Base-by-base conservation (phyloP, 1,140 invertebrate genomes). In the Pseudomyrmex concolor region DNA sequence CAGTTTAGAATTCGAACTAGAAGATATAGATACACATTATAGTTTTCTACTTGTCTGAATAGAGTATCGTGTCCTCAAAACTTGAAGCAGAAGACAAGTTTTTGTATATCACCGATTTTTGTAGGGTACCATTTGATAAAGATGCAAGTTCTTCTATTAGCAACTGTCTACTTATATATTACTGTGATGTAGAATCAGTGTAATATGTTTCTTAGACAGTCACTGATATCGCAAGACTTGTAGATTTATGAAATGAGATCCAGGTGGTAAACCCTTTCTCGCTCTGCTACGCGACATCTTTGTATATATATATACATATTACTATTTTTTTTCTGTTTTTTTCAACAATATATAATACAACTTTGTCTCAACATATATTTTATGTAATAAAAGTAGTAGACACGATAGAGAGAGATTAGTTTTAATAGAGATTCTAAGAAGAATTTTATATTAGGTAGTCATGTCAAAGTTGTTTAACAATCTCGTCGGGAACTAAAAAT, bases 341-440 rank as follows among this genome's bases (percentile, higher is more conserved):
- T 77, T 80, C 67, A 85, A 89, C 86, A 88, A 34, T 34, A 51
- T 89, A 86, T 87, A 67, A 51, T 88, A 89, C 86, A 89, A 43
- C 22, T 86, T 78, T 84, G 34, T 34, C 34, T 34, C 82, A 87
- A 62, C 43, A 57, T 83, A 57, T 63, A 55, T 48, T 50, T 62
- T 87, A 76, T 59, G 57, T 51, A 71, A 59, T 85, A 85, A 82
- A 80, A 77, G 84, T 83, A 70, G 34, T 34, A 34, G 34, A 34
- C 82, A 85, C 50, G 48, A 73, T 73, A 77, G 50, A 50, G 64
- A 19, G 43, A 77, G 83, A 87, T 85, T 84, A 50, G 78, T 70
- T 70, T 51, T 83, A 66, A 76, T 13, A 25, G 70, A 67, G 67
- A n/a, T 66, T 45, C 15, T 15, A 34, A 34, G 34, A 34, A 34